A percentile compares a stretch with the other conserved stretches of the same genome.
phyloP scores from a whole-genome alignment of 2,797 vertebrate genomes.

The Novumbra hubbsi region DNA sequence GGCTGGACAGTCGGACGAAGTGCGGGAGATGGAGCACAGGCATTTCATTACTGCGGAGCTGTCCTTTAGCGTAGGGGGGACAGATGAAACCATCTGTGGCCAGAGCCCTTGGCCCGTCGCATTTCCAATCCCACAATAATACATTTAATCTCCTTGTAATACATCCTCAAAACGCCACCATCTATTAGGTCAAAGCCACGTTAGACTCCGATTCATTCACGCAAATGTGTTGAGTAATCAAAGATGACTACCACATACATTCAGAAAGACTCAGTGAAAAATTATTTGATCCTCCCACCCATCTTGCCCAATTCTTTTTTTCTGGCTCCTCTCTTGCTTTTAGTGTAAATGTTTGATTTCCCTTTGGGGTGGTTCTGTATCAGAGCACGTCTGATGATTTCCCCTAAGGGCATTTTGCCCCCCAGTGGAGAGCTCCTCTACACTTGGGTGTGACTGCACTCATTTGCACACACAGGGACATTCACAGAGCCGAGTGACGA shows the following conservation, averaged over 20 bases:
- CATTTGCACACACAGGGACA: conserved; percentile 3
- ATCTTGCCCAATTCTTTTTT: not conserved
- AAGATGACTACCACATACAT: not conserved
- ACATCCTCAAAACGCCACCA: not conserved
- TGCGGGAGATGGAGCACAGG: not conserved
- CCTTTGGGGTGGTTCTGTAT: not conserved
- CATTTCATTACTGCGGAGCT: not conserved
- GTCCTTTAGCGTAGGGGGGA: not conserved
- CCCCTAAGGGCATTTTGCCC: not conserved
- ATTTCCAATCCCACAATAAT: not conserved
- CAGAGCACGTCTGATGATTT: conserved; percentile 8
- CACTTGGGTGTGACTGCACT: not conserved
- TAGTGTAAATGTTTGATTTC: conserved; percentile 2
- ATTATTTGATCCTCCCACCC: not conserved
- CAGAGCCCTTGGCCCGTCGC: not conserved
- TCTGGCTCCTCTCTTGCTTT: not conserved
- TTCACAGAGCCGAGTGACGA: not conserved
- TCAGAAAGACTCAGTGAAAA: not conserved
- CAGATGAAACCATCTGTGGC: not conserved
- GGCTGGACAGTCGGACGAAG: not conserved
- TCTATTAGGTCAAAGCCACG: not conserved
- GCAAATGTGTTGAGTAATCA: not conserved
- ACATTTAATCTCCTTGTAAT: not conserved
- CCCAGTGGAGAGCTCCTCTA: not conserved
- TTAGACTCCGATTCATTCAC: not conserved